phyloP scores from a whole-genome alignment of 2,113 vertebrate species.

The Antidorcas marsupialis region DNA sequence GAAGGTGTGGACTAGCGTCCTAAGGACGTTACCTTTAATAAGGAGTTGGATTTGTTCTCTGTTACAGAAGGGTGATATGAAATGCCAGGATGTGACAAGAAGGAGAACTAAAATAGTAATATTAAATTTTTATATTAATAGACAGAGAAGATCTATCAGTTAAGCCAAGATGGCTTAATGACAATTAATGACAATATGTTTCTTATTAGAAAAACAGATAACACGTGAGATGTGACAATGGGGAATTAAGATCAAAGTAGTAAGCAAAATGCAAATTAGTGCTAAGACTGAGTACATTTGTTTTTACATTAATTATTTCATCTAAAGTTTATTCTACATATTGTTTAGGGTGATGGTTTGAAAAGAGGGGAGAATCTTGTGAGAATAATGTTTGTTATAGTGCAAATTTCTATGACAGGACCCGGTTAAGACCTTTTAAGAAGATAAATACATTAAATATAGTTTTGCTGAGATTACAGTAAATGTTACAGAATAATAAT shows the following conservation, averaged over 20 bases:
- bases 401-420: neutral
- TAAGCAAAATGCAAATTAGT: neutral
- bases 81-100: neutral
- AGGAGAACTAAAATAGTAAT: neutral
- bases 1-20: neutral
- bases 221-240: neutral
- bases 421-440: neutral
- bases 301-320: neutral
- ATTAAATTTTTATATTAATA: neutral
- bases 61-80: neutral
- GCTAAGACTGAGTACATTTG: neutral
- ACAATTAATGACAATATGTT: neutral
- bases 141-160: neutral
- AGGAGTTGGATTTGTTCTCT: neutral
- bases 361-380: neutral
- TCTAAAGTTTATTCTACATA: neutral
- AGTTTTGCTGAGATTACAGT: neutral
- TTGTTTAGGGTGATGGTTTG: neutral
- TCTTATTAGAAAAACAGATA: neutral
- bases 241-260: neutral
- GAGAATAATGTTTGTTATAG: neutral
- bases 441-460: neutral
- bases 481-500: neutral
- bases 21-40: neutral
- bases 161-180: neutral